A percentile compares a stretch with the other conserved stretches of the same genome.
These are phyloP conservation scores for Sanderia malayensis DNA, from an alignment of 30 jellyfish, hydroid and myxozoan species.

Conservation along the genomic window DNA sequence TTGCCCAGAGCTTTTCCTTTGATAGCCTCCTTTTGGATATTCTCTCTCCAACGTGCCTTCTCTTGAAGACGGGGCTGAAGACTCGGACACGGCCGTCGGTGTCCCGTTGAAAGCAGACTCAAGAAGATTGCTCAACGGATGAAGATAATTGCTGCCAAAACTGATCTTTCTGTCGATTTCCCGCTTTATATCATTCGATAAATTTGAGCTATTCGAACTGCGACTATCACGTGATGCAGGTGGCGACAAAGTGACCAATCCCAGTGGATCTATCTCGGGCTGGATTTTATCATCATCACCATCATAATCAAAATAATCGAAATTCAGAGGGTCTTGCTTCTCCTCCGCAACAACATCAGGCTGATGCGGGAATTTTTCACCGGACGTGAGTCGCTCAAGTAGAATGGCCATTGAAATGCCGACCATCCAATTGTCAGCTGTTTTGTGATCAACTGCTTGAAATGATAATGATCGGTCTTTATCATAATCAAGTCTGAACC, in stretches of 20 bases:
- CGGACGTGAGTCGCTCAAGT: constrained; percentile 72
- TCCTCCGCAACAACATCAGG: constrained; percentile 1
- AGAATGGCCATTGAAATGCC: constrained; percentile 98
- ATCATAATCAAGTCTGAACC: constrained; percentile 75
- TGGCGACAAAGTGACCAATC: constrained; percentile 21
- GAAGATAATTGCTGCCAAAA: constrained; percentile 29
- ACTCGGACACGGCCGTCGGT: constrained; percentile 36
- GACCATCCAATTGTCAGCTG: constrained; percentile 98
- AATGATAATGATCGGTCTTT: constrained; percentile 44
- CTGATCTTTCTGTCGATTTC: constrained; percentile 43
- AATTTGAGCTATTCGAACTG: constrained; percentile 28
- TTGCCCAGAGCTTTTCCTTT: constrained; percentile 10
- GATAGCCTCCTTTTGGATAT: not conserved
- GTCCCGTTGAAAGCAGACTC: constrained; percentile 18
- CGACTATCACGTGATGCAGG: constrained; percentile 9
- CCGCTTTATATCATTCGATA: constrained; percentile 45
- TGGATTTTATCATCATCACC: constrained; percentile 2
- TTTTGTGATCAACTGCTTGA: constrained; percentile 62
- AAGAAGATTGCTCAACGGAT: constrained; percentile 23
- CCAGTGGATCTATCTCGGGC: constrained; percentile 17
- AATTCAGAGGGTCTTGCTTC: no score
- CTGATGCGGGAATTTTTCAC: constrained; percentile 56
- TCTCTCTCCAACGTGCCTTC: constrained; percentile 47
- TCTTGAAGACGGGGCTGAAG: constrained; percentile 53
- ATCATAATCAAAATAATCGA: no score